These are phyloP conservation scores for Deroptyus accipitrinus DNA, from an alignment of 2,113 vertebrate genomes.

Conservation along the genomic window DNA sequence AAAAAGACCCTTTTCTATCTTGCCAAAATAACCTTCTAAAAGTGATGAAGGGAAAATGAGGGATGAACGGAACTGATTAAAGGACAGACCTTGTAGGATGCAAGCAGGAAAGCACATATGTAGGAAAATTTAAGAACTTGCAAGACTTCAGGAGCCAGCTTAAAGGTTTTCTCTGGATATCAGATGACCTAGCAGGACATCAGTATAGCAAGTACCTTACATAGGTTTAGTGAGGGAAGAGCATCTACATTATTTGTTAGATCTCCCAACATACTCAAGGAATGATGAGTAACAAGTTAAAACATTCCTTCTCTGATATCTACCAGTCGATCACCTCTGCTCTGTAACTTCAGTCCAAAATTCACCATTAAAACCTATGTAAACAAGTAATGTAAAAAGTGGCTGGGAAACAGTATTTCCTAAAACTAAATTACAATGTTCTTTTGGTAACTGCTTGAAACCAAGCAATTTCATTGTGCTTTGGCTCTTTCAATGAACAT, in stretches of 20 bases:
- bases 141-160: background rate
- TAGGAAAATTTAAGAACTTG: background rate
- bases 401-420: background rate
- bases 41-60: background rate
- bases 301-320: background rate
- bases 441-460: background rate
- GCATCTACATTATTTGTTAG: background rate
- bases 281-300: background rate
- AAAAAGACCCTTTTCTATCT: background rate
- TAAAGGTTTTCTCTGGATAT: background rate
- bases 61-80: rapidly evolving
- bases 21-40: background rate
- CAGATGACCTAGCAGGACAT: background rate
- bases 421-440: background rate
- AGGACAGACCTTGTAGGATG: background rate
- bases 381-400: background rate
- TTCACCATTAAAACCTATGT: background rate
- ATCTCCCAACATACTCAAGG: background rate
- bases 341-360: background rate
- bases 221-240: background rate
- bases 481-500: background rate
- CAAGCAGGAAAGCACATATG: background rate
- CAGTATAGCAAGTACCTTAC: background rate
- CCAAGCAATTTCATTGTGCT: background rate
- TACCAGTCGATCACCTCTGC: background rate